Conservation (phyloP, 2,797 vertebrate genomes). For the Pachyuromys duprasi region DNA sequence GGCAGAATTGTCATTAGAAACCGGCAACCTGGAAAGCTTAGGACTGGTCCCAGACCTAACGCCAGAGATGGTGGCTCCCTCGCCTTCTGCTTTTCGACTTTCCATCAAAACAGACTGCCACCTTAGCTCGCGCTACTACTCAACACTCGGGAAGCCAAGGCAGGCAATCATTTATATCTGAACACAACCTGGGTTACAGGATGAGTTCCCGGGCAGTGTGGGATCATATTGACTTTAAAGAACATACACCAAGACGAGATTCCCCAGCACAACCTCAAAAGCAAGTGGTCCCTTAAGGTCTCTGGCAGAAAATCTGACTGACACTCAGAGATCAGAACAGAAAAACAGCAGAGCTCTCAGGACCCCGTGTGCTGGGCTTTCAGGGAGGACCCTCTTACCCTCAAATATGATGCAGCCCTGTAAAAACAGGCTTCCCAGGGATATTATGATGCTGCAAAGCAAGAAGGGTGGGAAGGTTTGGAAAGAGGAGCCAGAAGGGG, state of each 20-base stretch:
- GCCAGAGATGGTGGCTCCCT: fast-evolving
- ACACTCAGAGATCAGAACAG: fast-evolving
- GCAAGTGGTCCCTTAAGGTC: no score
- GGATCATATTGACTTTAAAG: neutral
- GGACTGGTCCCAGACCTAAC: fast-evolving
- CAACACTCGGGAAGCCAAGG: neutral
- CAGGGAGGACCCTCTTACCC: fast-evolving
- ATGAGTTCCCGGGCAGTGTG: neutral
- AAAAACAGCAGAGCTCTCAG: neutral
- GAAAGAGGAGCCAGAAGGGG: neutral
- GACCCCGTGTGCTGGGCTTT: fast-evolving
- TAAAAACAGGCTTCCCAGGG: fast-evolving
- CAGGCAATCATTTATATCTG: neutral
- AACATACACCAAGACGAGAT: neutral
- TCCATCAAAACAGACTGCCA: fast-evolving
- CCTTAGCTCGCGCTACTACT: fast-evolving
- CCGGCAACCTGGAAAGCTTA: fast-evolving
- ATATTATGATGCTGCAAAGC: fast-evolving
- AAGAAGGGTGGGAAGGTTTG: neutral
- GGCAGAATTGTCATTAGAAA: neutral
- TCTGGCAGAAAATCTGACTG: neutral
- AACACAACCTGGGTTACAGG: neutral
- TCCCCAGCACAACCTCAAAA: fast-evolving
- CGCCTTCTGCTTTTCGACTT: no score
- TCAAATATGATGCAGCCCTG: fast-evolving